Base-by-base conservation (phyloP, 1,140 invertebrate species). In the Pseudoatta argentina region DNA sequence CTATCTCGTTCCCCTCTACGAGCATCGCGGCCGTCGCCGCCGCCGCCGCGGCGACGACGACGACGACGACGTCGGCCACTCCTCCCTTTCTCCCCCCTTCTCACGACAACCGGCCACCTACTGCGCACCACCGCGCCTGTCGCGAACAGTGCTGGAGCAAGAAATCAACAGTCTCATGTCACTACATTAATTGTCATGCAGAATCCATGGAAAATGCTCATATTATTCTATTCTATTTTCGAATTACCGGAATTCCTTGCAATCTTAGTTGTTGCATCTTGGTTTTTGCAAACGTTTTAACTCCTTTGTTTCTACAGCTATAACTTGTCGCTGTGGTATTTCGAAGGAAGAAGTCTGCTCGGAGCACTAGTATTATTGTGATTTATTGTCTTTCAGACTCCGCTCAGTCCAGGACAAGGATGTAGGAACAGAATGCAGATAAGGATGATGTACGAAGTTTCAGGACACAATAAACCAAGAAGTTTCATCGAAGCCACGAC, bases 51-150 rank as follows among this genome's bases (percentile, higher is more conserved):
- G 18, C 44, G 66, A 51, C n/a, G 66, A 6, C 27, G 30, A 30
- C 30, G 30, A 30, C 30, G 30, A 64, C 59, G 53, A 57, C 30
- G 24, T n/a, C 69, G 53, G 8, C 55, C 34, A 51, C 39, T 64
- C 18, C 51, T 78, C 76, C 53, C 77, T 67, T 78, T 44, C 76
- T 24, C 53, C n/a, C 39, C 44, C 44, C 72, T 77, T 57, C 67
- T 39, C 51, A 61, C 34, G 18, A 67, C 63, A 69, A 66, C 21
- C 53, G 64, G 51, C 77, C 76, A 69, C 61, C 76, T 86, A 81
- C 76, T 81, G 61, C 75, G 76, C 64, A 78, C 53, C 53, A 39
- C 66, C 75, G 57, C 69, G 79, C 78, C 78, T 81, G 64, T 79
- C 44, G 44, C 78, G 51, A 44, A 27, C 64, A 81, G 64, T 71